Conservation (phyloP, 2,797 vertebrate genomes). For the Chaenodraco wilsoni region DNA sequence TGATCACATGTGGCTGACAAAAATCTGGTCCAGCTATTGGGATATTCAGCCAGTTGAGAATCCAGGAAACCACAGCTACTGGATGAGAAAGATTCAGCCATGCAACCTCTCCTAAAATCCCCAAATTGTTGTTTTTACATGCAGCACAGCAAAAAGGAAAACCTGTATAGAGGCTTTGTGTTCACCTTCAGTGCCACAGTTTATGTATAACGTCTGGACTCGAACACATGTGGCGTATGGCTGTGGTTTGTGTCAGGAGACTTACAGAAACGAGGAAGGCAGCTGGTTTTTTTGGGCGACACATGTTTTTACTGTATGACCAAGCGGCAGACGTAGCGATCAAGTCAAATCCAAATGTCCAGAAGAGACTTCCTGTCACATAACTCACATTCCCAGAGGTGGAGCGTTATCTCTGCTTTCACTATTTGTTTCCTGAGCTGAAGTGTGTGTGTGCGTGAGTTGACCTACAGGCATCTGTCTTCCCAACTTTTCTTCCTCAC, state of each 20-base stretch:
- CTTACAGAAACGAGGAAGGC: conserved; percentile 50
- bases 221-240: conserved; percentile 26
- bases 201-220: background rate
- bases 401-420: conserved; percentile 49
- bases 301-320: conserved; percentile 48
- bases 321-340: conserved; percentile 46
- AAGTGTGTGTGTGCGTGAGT: conserved; percentile 12
- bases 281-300: conserved; percentile 49
- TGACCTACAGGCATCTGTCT: conserved; percentile 39
- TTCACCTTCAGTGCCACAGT: conserved; percentile 8
- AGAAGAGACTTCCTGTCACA: conserved; percentile 65
- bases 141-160: background rate
- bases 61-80: background rate
- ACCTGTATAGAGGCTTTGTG: background rate
- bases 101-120: too few species aligned
- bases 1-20: too few species aligned
- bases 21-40: too few species aligned
- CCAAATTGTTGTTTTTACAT: background rate
- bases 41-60: background rate
- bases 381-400: conserved; percentile 63
- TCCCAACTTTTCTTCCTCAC: conserved; percentile 8
- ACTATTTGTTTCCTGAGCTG: conserved; percentile 43
- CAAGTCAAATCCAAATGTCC: conserved; percentile 43
- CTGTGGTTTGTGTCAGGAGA: conserved; percentile 21
- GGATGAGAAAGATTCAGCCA: background rate